A percentile compares a stretch with the other conserved stretches of the same genome.
Evolutionary conservation across 2,797 vertebrate genomes (phyloP).

Genomic region (Clarias pachynema): DNA sequence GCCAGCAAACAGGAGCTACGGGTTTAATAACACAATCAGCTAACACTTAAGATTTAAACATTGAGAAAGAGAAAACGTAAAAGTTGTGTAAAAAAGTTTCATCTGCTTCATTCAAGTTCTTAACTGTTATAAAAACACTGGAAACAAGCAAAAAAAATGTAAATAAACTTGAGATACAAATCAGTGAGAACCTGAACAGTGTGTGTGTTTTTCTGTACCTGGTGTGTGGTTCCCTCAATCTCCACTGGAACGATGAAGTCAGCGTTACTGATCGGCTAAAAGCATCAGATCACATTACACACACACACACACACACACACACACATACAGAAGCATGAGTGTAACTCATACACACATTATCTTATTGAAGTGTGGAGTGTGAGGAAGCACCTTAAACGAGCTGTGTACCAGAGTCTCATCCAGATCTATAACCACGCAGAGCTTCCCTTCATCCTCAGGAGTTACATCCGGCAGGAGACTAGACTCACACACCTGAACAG

Average conservation of each 20-base stretch:
- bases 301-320: background rate
- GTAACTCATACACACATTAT: background rate
- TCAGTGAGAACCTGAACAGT: background rate
- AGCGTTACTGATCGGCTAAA: conserved; percentile 91
- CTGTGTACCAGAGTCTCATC: conserved; percentile 94
- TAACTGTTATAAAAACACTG: background rate
- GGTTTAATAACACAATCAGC: too few species aligned
- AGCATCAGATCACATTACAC: background rate
- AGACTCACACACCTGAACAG: conserved; percentile 70
- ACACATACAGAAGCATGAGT: background rate
- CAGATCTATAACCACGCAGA: conserved; percentile 92
- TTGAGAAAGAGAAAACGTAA: too few species aligned
- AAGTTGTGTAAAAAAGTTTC: too few species aligned
- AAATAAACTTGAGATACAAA: background rate
- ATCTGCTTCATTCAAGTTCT: background rate
- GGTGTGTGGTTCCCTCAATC: conserved; percentile 82
- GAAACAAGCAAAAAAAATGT: too few species aligned
- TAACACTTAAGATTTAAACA: too few species aligned
- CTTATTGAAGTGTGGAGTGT: background rate
- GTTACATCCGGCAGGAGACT: conserved; percentile 75
- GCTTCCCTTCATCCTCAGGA: conserved; percentile 83
- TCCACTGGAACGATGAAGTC: conserved; percentile 98
- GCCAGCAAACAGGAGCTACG: too few species aligned
- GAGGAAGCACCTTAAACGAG: conserved; percentile 85
- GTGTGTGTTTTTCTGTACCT: background rate